These are phyloP conservation scores for Catamblyrhynchus diadema DNA, from an alignment of 2,797 vertebrate genomes.

Conservation along the genomic window DNA sequence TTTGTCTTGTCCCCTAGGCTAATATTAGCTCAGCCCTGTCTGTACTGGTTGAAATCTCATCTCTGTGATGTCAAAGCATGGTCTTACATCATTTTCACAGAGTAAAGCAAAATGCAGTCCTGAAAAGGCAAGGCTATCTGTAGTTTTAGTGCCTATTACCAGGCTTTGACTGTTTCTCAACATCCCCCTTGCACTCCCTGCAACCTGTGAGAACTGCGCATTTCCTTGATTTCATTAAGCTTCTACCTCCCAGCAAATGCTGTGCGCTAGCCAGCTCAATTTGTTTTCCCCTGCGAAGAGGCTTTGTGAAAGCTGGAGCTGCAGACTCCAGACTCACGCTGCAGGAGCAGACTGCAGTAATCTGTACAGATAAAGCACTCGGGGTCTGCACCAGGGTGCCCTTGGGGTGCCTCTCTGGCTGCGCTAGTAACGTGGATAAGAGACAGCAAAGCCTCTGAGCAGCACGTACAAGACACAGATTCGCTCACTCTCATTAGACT, in stretches of 20 bases:
- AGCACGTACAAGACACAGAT: not conserved
- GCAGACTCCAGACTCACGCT: not conserved
- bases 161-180: not conserved
- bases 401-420: conserved; percentile 11
- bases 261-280: not conserved
- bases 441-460: conserved; percentile 46
- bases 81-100: not conserved
- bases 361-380: not conserved
- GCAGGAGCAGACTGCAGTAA: not conserved
- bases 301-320: not conserved
- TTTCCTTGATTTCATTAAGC: not conserved
- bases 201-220: not conserved
- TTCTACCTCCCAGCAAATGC: not conserved
- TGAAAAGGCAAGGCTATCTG: not conserved
- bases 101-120: not conserved
- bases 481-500: conserved; percentile 6
- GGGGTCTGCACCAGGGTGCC: not conserved
- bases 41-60: not conserved
- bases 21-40: not conserved
- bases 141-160: not conserved
- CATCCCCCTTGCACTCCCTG: not conserved
- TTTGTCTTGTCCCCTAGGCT: not conserved
- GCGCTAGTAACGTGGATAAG: not conserved
- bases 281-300: not conserved
- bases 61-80: not conserved